Conservation (phyloP, 2,113 vertebrate species). For the Peromyscus californicus region DNA sequence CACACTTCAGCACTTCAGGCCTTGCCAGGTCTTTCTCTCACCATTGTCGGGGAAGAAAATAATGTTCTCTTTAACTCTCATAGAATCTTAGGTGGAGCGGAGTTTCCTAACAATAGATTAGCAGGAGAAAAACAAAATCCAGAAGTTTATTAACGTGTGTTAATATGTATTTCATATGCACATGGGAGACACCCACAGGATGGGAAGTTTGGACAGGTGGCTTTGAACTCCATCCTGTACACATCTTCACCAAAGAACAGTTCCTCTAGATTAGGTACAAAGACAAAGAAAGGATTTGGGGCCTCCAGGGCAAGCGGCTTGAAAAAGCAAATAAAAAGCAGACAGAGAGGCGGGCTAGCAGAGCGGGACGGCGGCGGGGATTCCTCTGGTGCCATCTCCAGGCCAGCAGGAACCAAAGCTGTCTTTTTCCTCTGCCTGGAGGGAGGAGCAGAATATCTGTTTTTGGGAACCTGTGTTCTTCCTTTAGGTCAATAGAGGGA, state of each 20-base stretch:
- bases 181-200: background rate
- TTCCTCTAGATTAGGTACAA: background rate
- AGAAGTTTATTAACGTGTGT: background rate
- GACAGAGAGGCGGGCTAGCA: background rate
- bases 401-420: background rate
- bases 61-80: background rate
- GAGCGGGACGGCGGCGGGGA: too few species aligned
- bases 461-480: background rate
- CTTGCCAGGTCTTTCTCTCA: background rate
- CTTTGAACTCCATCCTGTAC: background rate
- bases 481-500: background rate
- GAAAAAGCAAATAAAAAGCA: background rate
- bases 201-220: too few species aligned
- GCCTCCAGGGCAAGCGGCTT: background rate
- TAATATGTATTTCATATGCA: background rate
- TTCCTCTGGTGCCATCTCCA: background rate
- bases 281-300: background rate
- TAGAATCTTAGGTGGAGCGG: background rate
- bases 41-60: background rate
- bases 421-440: background rate
- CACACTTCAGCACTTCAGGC: background rate
- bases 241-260: background rate
- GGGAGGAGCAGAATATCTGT: too few species aligned
- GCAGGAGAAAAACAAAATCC: background rate
- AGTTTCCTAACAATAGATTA: background rate